Conservation (phyloP, 2,888 invertebrate species). For the Orchesella flavescens region DNA sequence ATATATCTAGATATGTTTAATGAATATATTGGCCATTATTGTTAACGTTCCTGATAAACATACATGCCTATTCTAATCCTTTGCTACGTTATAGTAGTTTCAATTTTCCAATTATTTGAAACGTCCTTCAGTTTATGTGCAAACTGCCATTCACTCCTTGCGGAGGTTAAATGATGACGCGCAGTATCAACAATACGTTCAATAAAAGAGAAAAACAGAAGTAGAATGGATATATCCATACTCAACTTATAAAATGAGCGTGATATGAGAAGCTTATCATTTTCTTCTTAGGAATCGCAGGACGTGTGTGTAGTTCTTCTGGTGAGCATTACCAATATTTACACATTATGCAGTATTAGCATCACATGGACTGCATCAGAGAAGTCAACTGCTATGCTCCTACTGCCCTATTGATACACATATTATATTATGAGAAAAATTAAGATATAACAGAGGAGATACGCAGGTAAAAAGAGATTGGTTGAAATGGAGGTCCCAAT, state of each 20-base stretch:
- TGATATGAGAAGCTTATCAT: too few species aligned
- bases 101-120: background rate
- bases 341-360: constrained; percentile 9
- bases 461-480: constrained; percentile 26
- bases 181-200: too few species aligned
- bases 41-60: too few species aligned
- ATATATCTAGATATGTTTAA: too few species aligned
- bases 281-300: too few species aligned
- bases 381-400: constrained; percentile 10
- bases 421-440: constrained; percentile 46
- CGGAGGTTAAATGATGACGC: constrained; percentile 31
- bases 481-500: constrained; percentile 25
- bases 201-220: too few species aligned
- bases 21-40: too few species aligned
- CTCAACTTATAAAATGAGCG: too few species aligned
- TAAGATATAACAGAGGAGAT: constrained; percentile 33
- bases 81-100: too few species aligned
- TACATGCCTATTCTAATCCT: too few species aligned
- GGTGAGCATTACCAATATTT: constrained; percentile 6
- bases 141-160: constrained; percentile 28
- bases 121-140: background rate
- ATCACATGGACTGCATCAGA: background rate
- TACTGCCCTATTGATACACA: constrained; percentile 50
- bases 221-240: background rate
- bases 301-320: background rate